These are phyloP conservation scores for Tiphia femorata DNA, from an alignment of 2,888 invertebrate genomes.

Conservation along the genomic window DNA sequence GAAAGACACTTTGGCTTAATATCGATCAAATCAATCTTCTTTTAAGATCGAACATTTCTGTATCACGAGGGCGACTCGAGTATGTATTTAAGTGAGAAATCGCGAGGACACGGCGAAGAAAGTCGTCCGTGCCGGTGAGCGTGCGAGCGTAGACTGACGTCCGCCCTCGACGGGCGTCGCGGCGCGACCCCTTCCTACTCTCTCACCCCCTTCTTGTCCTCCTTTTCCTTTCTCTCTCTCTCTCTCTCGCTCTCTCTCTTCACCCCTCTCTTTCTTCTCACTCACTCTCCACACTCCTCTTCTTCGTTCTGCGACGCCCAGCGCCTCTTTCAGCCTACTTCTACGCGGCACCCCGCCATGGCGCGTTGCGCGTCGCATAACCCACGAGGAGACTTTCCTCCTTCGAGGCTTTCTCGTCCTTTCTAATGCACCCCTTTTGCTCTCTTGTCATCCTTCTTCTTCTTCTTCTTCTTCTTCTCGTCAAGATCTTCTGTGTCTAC, in stretches of 20 bases:
- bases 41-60: too few relatives aligned
- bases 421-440: neutral
- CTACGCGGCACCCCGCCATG: neutral
- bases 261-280: constrained; percentile 8
- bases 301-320: constrained; percentile 6
- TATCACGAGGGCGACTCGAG: too few relatives aligned
- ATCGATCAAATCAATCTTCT: too few relatives aligned
- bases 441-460: neutral
- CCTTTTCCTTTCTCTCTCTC: constrained; percentile 1
- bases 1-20: too few relatives aligned
- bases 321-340: neutral
- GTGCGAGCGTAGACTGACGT: constrained; percentile 20
- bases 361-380: neutral
- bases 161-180: constrained; percentile 25
- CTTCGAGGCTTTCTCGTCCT: neutral
- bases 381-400: neutral
- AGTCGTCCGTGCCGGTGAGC: neutral
- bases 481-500: neutral
- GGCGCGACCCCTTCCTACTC: constrained; percentile 24
- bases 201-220: constrained; percentile 11
- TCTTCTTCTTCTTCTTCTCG: neutral
- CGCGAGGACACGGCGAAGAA: too few relatives aligned
- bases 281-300: constrained; percentile 4
- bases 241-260: neutral
- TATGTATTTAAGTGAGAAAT: too few relatives aligned